phyloP scores from a whole-genome alignment of 2,113 vertebrate species.

The Pomatostomus ruficeps region DNA sequence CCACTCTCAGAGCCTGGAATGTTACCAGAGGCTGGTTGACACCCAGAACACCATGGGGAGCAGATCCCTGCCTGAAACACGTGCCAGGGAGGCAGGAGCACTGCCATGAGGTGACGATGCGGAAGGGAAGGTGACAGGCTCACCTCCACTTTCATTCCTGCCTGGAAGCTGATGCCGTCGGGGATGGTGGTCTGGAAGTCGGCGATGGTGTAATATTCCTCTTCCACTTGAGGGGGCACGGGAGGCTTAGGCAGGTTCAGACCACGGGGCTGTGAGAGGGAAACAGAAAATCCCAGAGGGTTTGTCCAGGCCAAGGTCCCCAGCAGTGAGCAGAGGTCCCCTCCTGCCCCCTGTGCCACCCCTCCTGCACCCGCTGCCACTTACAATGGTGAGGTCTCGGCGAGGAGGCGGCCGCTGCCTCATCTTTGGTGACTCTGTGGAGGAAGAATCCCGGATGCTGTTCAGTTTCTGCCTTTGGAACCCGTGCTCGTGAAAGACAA shows the following conservation, averaged over 20 bases:
- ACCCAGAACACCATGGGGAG: background rate
- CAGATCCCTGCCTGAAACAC: background rate
- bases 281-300: background rate
- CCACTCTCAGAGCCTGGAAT: background rate
- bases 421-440: constrained; percentile 82
- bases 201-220: constrained; percentile 96
- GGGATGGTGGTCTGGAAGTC: constrained; percentile 98
- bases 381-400: constrained; percentile 95
- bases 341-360: background rate
- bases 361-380: constrained; percentile 26
- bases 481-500: background rate
- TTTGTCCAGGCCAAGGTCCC: background rate
- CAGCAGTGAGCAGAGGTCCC: background rate
- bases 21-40: background rate
- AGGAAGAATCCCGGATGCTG: constrained; percentile 19
- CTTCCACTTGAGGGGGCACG: constrained; percentile 90
- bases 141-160: constrained; percentile 96
- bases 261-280: constrained; percentile 83
- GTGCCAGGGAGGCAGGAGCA: background rate
- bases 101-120: background rate
- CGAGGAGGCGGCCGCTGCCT: constrained; percentile 95
- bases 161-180: constrained; percentile 97
- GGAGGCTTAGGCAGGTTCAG: constrained; percentile 92
- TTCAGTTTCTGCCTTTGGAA: background rate
- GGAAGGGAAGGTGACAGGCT: background rate